A percentile compares a stretch with the other conserved stretches of the same genome.
Evolutionary conservation across 30 jellyfish, hydroid and myxozoan species (phyloP).

Genomic region (Aurelia coerulea): DNA sequence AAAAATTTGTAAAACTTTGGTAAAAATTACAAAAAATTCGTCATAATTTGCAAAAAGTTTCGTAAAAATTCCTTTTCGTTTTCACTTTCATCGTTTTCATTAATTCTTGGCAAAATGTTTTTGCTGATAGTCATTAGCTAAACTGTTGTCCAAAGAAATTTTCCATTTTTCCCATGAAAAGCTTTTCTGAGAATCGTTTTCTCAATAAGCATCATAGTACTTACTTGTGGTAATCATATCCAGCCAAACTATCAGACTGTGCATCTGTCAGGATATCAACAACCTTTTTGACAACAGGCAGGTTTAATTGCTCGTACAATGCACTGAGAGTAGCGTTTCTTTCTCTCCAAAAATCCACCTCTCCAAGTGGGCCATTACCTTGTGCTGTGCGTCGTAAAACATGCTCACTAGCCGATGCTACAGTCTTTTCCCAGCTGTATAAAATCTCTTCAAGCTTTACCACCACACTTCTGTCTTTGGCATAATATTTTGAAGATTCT

Average conservation of each 20-base stretch:
- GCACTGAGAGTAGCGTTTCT: conserved; percentile 97
- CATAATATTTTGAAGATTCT: conserved; percentile 50
- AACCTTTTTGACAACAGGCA: conserved; percentile 82
- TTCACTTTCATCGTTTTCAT: too few relatives aligned
- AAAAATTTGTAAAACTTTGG: too few relatives aligned
- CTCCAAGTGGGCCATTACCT: conserved; percentile 95
- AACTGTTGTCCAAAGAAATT: too few relatives aligned
- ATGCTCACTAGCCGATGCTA: conserved; percentile 88
- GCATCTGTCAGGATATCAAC: conserved; percentile 70
- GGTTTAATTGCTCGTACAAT: conserved; percentile 86
- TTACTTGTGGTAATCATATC: conserved; percentile 92
- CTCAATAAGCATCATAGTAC: background rate
- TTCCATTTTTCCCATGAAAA: too few relatives aligned
- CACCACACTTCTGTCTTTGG: conserved; percentile 74
- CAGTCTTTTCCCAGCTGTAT: conserved; percentile 85
- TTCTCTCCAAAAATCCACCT: conserved; percentile 96
- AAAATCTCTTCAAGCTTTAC: conserved; percentile 77
- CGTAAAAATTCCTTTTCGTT: too few relatives aligned
- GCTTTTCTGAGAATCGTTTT: background rate
- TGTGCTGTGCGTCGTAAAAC: conserved; percentile 83
- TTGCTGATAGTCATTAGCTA: too few relatives aligned
- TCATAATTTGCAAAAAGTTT: too few relatives aligned
- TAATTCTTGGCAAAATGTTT: too few relatives aligned
- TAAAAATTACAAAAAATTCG: too few relatives aligned
- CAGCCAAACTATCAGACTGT: conserved; percentile 87